These are phyloP conservation scores for Campoplex capitator DNA, from an alignment of 2,888 invertebrate species.

Conservation along the genomic window DNA sequence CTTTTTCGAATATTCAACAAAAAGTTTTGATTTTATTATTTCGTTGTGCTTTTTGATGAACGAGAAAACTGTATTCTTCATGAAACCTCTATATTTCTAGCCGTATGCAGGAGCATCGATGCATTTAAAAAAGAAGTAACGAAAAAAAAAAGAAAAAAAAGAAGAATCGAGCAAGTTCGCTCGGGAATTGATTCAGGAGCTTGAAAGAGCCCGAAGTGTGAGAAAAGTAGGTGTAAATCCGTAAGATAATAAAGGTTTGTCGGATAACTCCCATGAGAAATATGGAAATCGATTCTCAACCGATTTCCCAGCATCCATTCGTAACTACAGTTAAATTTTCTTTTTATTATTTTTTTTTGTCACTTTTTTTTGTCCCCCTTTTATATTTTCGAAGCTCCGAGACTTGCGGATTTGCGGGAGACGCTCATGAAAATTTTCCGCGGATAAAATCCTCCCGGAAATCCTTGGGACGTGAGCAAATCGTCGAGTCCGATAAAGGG, in stretches of 20 bases:
- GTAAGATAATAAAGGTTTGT: conserved; percentile 47
- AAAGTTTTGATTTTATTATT: background rate
- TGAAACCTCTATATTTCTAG: background rate
- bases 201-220: conserved; percentile 27
- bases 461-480: conserved; percentile 55
- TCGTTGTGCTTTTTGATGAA: background rate
- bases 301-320: conserved; percentile 12
- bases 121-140: background rate
- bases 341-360: conserved; percentile 27
- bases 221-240: conserved; percentile 55
- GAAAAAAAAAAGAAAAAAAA: background rate
- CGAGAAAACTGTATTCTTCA: background rate
- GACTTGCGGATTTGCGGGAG: conserved; percentile 47
- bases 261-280: conserved; percentile 18
- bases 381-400: conserved; percentile 25
- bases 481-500: conserved; percentile 51
- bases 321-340: conserved; percentile 9
- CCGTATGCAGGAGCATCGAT: background rate
- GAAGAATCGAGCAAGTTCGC: background rate
- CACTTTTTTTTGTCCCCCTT: background rate
- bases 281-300: conserved; percentile 32
- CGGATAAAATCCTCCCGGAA: conserved; percentile 40
- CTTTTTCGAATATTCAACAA: background rate
- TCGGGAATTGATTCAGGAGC: conserved; percentile 40
- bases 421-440: conserved; percentile 43